Conservation (phyloP, 2,888 invertebrate species). For the Harpalus rufipes region DNA sequence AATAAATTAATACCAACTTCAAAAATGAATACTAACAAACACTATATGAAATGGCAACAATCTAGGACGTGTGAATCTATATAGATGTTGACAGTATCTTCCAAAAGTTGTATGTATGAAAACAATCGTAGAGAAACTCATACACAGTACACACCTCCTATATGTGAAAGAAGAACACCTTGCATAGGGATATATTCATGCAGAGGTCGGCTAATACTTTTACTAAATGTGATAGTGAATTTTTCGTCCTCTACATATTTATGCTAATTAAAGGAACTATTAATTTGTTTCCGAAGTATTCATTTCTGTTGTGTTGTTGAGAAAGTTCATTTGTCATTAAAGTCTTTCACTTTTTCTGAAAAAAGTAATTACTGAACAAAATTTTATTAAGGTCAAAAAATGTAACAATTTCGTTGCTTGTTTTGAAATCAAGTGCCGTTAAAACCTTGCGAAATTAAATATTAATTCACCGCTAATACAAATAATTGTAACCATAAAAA, state of each 20-base stretch:
- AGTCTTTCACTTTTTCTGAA: slow-evolving; percentile 6
- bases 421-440: slow-evolving; percentile 1
- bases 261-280: slow-evolving; percentile 14
- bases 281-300: slow-evolving; percentile 14
- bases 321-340: not conserved
- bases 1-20: not conserved
- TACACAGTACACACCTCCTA: slow-evolving; percentile 11
- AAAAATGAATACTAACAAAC: not conserved
- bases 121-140: slow-evolving; percentile 17
- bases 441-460: slow-evolving; percentile 8
- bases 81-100: slow-evolving; percentile 1
- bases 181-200: slow-evolving; percentile 6
- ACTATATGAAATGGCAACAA: not conserved
- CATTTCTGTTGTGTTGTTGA: not conserved
- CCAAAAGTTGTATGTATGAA: slow-evolving; percentile 1
- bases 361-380: not conserved
- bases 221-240: slow-evolving; percentile 16
- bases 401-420: not conserved
- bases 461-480: not conserved
- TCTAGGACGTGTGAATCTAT: slow-evolving; percentile 17
- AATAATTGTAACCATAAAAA: not conserved
- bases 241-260: slow-evolving; percentile 15
- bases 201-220: slow-evolving; percentile 11
- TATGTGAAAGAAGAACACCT: slow-evolving; percentile 14
- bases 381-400: not conserved